Evolutionary conservation across 2,888 invertebrate species (phyloP).

Genomic region (Hemistola chrysoprasaria): DNA sequence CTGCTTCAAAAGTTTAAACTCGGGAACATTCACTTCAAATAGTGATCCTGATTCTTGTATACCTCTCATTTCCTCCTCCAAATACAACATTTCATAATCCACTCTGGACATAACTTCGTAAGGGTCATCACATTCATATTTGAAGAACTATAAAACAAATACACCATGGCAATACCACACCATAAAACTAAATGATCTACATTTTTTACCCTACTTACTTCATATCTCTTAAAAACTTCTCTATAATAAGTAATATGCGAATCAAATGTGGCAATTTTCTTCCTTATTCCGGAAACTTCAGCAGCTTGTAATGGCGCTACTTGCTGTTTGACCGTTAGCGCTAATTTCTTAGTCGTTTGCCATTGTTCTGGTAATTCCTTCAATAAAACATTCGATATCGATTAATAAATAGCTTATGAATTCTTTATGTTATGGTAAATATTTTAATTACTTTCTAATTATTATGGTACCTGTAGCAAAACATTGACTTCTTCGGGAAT

Average conservation of each 20-base stretch:
- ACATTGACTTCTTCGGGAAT: slow-evolving; percentile 98
- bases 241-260: slow-evolving; percentile 91
- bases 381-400: slow-evolving; percentile 21
- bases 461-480: slow-evolving; percentile 84
- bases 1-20: slow-evolving; percentile 95
- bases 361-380: slow-evolving; percentile 97
- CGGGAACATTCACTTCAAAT: slow-evolving; percentile 97
- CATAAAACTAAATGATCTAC: not conserved
- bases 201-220: slow-evolving; percentile 39
- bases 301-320: slow-evolving; percentile 97
- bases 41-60: slow-evolving; percentile 95
- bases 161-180: not conserved
- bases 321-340: slow-evolving; percentile 94
- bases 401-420: not conserved
- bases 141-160: slow-evolving; percentile 80
- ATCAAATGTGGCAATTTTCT: slow-evolving; percentile 93
- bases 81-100: slow-evolving; percentile 87
- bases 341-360: slow-evolving; percentile 96
- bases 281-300: slow-evolving; percentile 95
- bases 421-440: not conserved
- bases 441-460: too few species aligned
- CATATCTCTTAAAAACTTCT: slow-evolving; percentile 92
- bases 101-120: slow-evolving; percentile 90
- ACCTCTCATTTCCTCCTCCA: slow-evolving; percentile 93
- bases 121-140: slow-evolving; percentile 88